A percentile compares a stretch with the other conserved stretches of the same genome.
Conservation (phyloP, 2,113 vertebrate genomes). For the Strix aluco region DNA sequence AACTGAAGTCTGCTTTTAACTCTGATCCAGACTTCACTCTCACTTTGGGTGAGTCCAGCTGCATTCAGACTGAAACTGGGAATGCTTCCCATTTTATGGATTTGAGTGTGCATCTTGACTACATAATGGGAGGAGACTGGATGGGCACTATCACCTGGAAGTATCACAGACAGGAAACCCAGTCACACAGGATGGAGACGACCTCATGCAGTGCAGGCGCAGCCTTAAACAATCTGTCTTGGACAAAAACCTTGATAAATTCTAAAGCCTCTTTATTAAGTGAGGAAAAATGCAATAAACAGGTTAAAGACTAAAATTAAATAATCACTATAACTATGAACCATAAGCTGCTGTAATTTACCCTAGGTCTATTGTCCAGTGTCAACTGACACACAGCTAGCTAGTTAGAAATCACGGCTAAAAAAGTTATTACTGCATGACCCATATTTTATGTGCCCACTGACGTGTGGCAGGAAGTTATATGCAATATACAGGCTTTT, state of each 20-base stretch:
- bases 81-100: background rate
- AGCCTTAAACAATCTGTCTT: background rate
- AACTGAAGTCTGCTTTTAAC: background rate
- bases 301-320: background rate
- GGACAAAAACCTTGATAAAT: background rate
- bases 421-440: background rate
- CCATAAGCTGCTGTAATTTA: background rate
- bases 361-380: background rate
- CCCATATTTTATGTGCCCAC: background rate
- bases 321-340: background rate
- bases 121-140: accelerated
- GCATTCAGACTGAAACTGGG: background rate
- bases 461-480: background rate
- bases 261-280: background rate
- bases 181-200: accelerated
- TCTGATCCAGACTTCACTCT: background rate
- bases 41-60: background rate
- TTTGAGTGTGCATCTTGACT: background rate
- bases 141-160: background rate
- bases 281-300: background rate
- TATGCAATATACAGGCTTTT: background rate
- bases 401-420: background rate
- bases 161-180: accelerated
- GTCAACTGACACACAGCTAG: background rate
- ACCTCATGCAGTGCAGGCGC: accelerated